Base-by-base conservation (phyloP, 2,113 vertebrate species). In the Euleptes europaea region DNA sequence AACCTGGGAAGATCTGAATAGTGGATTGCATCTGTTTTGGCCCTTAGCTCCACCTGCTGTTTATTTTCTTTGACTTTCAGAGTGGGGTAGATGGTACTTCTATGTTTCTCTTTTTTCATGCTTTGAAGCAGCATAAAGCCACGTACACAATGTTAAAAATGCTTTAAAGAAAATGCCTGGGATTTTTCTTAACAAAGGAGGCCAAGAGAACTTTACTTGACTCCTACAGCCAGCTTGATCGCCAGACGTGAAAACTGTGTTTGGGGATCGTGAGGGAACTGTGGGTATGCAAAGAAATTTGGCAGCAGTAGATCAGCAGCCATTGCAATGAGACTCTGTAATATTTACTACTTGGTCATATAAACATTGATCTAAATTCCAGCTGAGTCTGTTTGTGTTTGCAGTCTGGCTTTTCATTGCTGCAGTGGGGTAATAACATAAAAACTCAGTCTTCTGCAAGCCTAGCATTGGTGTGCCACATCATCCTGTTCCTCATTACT, bases 271-370 rank as follows among this genome's bases (percentile, higher is more conserved):
- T 66, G 54, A 40, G 26, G 33, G 17, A 74, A 4, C 31, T 83
- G 35, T 0, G 26, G 15, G 83, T 49, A 23, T 23, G 28, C 70
- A 81, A 80, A n/a, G 44, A 13, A 54, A 76, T 85, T 86, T 70
- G 7, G 88, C 86, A 13, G 38, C 76, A 75, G 85, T 17, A 70
- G n/a, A 65, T 63, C 35, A 88, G 47, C 47, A 85, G 28, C 70
- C 85, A 13, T 21, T 85, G 31, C 65, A 33, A 5, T 57, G 28
- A 89, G 71, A 86, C 49, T 6, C 72, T 88, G 6, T 0, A 0
- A 47, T 26, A 63, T 83, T 70, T 76, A 21, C 63, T 84, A 3
- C 0, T 0, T 83, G 51, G 73, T 72, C 77, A n/a, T 67, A 82
- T 74, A 3, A n/a, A 3, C 57, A 15, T 47, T 81, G 84, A 72